These are phyloP conservation scores for Eumerus sabulonum DNA, from an alignment of 2,888 invertebrate species.

Conservation along the genomic window DNA sequence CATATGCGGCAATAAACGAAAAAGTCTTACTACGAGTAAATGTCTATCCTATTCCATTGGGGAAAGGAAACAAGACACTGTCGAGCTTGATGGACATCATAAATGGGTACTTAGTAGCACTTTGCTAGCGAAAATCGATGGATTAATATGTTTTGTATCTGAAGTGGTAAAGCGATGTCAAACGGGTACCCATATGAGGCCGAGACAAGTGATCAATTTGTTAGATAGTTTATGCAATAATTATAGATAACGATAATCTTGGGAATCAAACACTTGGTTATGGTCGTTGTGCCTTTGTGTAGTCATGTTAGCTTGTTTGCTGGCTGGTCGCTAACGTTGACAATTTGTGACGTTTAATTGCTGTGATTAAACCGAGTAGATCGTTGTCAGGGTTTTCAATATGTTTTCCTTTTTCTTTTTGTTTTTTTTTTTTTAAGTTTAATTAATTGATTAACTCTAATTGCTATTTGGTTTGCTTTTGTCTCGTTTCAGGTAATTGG, in stretches of 20 bases:
- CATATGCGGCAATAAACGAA: constrained; percentile 43
- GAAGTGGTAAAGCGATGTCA: constrained; percentile 45
- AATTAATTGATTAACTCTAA: constrained; percentile 15
- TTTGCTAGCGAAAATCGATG: constrained; percentile 39
- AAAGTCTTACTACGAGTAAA: constrained; percentile 21
- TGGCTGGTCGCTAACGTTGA: constrained; percentile 5
- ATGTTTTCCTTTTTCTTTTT: constrained; percentile 3
- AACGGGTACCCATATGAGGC: constrained; percentile 52
- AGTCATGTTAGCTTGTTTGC: constrained; percentile 15
- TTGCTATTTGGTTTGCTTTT: constrained; percentile 8
- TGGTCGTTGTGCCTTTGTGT: constrained; percentile 13
- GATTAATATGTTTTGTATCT: constrained; percentile 62
- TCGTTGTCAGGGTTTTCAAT: no score
- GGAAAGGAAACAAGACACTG: neutral
- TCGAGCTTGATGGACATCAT: constrained; percentile 38
- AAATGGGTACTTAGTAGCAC: constrained; percentile 54
- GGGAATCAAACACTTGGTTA: constrained; percentile 51
- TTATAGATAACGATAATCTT: constrained; percentile 62
- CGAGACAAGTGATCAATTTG: constrained; percentile 58
- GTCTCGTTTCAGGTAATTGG: constrained; percentile 42
- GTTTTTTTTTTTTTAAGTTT: constrained; percentile 25
- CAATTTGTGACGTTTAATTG: constrained; percentile 51
- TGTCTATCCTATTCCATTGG: neutral
- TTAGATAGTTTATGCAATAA: constrained; percentile 51
- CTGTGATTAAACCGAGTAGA: constrained; percentile 9